These are phyloP conservation scores for Cryptocephalus moraei DNA, from an alignment of 2,888 invertebrate genomes.

Conservation along the genomic window DNA sequence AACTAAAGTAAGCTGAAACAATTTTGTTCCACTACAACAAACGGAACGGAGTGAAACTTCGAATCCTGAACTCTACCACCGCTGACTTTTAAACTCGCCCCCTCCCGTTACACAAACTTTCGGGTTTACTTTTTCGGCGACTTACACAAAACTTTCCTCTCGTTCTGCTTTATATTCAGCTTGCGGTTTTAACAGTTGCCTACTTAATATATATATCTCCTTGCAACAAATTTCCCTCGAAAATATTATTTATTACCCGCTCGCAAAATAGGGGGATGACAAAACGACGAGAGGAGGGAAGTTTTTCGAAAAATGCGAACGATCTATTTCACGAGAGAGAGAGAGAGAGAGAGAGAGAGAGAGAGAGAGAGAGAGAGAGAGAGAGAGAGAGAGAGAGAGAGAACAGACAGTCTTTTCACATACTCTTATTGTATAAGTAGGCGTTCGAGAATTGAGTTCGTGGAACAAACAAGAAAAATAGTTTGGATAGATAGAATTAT, in stretches of 20 bases:
- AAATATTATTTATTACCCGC: slow-evolving; percentile 13
- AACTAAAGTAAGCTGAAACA: not conserved
- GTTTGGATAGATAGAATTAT: too few relatives aligned
- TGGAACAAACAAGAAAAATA: too few relatives aligned
- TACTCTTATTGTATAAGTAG: too few relatives aligned
- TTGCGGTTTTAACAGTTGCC: slow-evolving; percentile 20
- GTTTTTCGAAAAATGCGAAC: too few relatives aligned
- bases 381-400: not conserved
- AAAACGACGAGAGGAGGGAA: slow-evolving; percentile 5
- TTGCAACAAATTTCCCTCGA: slow-evolving; percentile 15
- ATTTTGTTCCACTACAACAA: too few relatives aligned
- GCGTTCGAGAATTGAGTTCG: too few relatives aligned
- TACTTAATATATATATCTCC: slow-evolving; percentile 18
- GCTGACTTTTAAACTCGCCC: too few relatives aligned
- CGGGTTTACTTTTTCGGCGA: slow-evolving; percentile 15
- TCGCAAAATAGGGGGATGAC: slow-evolving; percentile 4
- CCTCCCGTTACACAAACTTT: slow-evolving; percentile 12
- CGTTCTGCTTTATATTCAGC: slow-evolving; percentile 19
- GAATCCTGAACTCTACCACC: too few relatives aligned
- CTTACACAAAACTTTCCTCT: slow-evolving; percentile 17
- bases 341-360: not conserved
- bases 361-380: not conserved
- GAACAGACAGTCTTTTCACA: not conserved
- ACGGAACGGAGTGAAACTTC: too few relatives aligned
- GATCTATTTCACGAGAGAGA: not conserved